These are phyloP conservation scores for Andricus quercusramuli DNA, from an alignment of 2,888 invertebrate species.

Conservation along the genomic window DNA sequence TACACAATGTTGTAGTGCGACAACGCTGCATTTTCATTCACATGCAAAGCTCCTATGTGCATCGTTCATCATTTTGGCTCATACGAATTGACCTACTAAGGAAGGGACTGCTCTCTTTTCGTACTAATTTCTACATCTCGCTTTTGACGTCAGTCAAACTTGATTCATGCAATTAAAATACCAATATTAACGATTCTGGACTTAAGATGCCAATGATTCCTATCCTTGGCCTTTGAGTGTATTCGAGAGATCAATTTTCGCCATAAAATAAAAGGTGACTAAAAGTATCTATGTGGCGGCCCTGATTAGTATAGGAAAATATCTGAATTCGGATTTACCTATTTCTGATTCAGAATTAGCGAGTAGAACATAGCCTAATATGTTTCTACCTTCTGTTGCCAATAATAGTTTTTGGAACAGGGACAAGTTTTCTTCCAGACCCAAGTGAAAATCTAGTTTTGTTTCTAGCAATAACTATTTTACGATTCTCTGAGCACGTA, in stretches of 20 bases:
- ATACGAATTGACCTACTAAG: constrained; percentile 16
- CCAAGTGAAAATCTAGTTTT: not conserved
- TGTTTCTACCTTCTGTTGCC: too few relatives aligned
- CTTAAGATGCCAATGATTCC: constrained; percentile 12
- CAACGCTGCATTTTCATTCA: constrained; percentile 24
- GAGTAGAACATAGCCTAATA: too few relatives aligned
- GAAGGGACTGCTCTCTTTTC: not conserved
- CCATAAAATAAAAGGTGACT: not conserved
- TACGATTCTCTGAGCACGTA: constrained; percentile 5
- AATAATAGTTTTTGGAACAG: not conserved
- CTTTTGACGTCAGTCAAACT: constrained; percentile 17
- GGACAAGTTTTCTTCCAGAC: not conserved
- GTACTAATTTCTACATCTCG: not conserved
- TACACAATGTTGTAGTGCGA: not conserved
- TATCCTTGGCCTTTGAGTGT: not conserved
- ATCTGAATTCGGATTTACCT: too few relatives aligned
- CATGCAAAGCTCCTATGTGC: not conserved
- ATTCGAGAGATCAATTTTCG: not conserved
- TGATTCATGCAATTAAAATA: constrained; percentile 10
- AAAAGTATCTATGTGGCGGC: not conserved
- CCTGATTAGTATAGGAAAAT: too few relatives aligned
- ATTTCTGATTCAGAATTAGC: too few relatives aligned
- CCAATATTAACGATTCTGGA: not conserved
- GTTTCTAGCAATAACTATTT: constrained; percentile 34
- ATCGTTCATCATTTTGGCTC: constrained; percentile 22